Conservation (phyloP, 2,113 vertebrate species). For the Chitala chitala region DNA sequence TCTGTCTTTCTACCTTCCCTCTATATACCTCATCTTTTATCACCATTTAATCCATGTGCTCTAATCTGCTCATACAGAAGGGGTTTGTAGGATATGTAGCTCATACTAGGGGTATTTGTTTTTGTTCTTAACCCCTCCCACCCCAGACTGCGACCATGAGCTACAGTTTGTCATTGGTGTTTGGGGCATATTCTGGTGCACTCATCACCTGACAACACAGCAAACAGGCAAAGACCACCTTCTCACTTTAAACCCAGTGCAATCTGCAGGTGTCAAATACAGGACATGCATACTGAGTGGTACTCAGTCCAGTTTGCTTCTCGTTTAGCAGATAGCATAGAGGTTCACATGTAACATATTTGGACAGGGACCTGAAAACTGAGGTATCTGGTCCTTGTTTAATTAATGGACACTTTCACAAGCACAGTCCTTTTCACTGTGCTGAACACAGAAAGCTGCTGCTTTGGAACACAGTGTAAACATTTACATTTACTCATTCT, state of each 20-base stretch:
- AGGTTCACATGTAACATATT: no score
- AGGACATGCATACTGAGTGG: not conserved
- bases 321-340: no score
- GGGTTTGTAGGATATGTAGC: constrained; percentile 50
- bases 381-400: not conserved
- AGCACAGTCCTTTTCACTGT: constrained; percentile 11
- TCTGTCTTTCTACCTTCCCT: constrained; percentile 31
- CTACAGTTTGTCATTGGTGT: constrained; percentile 35
- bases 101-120: constrained; percentile 55
- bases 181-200: not conserved
- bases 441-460: not conserved
- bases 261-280: no score
- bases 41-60: constrained; percentile 4
- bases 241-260: not conserved
- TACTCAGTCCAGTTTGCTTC: no score
- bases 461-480: not conserved
- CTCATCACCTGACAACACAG: not conserved
- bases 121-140: constrained; percentile 44
- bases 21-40: constrained; percentile 17
- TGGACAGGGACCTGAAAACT: no score
- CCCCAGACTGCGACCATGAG: constrained; percentile 34
- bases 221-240: no score
- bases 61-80: constrained; percentile 28
- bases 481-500: not conserved
- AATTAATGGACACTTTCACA: constrained; percentile 14